Conservation (phyloP, 37 sponge, comb jelly and placozoan species). For the Halichondria panicea region DNA sequence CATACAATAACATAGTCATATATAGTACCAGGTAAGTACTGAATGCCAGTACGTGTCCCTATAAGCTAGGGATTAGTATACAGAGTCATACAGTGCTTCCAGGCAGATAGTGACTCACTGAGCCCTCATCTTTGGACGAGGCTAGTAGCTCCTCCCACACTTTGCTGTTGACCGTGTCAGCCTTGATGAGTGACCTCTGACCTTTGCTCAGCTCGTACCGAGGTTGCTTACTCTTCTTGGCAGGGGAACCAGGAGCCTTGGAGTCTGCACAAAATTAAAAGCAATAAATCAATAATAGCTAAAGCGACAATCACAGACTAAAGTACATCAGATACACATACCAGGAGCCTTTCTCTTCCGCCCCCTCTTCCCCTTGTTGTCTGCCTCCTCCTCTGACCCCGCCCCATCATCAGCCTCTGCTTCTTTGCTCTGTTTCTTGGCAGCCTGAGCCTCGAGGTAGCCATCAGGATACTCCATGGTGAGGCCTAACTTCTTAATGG, state of each 20-base stretch:
- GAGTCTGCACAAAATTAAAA: too few species aligned
- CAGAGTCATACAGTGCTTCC: too few species aligned
- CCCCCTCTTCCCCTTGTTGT: slow-evolving; percentile 30
- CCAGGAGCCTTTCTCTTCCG: slow-evolving; percentile 30
- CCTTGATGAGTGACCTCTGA: slow-evolving; percentile 50
- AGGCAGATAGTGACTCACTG: too few species aligned
- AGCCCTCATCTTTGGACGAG: neutral
- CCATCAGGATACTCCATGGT: slow-evolving; percentile 91
- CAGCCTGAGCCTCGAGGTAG: slow-evolving; percentile 71
- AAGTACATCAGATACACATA: too few species aligned
- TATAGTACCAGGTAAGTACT: too few species aligned
- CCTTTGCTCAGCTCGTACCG: slow-evolving; percentile 61
- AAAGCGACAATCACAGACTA: too few species aligned
- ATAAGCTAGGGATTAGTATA: too few species aligned
- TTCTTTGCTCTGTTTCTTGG: slow-evolving; percentile 20
- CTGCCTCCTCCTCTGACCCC: slow-evolving; percentile 13
- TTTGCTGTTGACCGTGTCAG: slow-evolving; percentile 69
- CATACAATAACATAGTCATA: too few species aligned
- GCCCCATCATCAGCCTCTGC: slow-evolving; percentile 19
- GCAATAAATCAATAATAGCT: too few species aligned
- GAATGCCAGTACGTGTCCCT: too few species aligned
- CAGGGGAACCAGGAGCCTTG: neutral
- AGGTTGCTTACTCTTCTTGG: slow-evolving; percentile 67
- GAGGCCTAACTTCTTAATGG: slow-evolving; percentile 72
- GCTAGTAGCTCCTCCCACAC: slow-evolving; percentile 65